Evolutionary conservation across 2,797 vertebrate species (phyloP), one percentile per base, ranked within the genome.

Genomic region (Crotalus adamanteus): DNA sequence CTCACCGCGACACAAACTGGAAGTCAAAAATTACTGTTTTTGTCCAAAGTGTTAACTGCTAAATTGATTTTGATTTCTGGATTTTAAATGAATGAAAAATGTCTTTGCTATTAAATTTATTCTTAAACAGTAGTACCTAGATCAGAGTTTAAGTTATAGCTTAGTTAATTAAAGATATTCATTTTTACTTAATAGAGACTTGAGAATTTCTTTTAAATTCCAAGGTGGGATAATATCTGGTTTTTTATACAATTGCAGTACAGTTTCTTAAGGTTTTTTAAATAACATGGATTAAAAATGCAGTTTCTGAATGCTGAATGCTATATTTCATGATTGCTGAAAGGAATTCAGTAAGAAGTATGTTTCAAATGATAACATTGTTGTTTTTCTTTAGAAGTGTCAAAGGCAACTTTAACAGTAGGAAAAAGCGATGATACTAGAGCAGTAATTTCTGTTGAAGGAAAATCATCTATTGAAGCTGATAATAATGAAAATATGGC

Each of bases 351-450:
- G 65, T 87, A 92, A 55, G 89, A 85, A 78, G 87, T 91, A 86
- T 37, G 56, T 95, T 93, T 73, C 96, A 85, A 92, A 56, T 42
- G 20, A 93, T 3, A 91, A 83, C 91, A 0, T 92, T 93, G 94
- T 91, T 92, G 0, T 87, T 89, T 95, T 95, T 92, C 93, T 94
- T 92, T 93, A 96, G 97, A 97, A 55, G 89, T 94, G 95, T 89
- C 94, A 95, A 96, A 94, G 95, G 96, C 94, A 63, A 88, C 92
- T 1, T 92, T 94, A 94, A 31, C 53, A 42, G 4, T 89, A 91
- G 25, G 94, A 92, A 96, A 96, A 85, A 96, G 95, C 87, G 94
- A 93, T 42, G 92, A 97, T 93, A 61, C 91, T 59, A 94, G 94
- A 14, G 91, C 78, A 93, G 86, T 91, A 93, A 91, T 95, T 95